phyloP scores from a whole-genome alignment of 2,888 invertebrate genomes.

The Eupithecia subumbrata region DNA sequence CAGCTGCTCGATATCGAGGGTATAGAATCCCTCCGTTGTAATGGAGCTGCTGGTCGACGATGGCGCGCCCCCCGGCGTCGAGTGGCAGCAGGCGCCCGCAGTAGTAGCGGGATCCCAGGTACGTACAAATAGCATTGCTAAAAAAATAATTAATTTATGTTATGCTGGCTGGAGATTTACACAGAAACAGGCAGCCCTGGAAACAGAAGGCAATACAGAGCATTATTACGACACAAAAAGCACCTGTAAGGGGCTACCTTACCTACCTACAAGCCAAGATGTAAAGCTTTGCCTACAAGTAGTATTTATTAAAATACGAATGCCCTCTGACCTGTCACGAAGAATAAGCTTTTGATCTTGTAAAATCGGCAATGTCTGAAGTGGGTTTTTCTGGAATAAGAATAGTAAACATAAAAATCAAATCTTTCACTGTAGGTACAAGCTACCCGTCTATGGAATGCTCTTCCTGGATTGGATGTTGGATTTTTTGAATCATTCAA shows the following conservation, averaged over 20 bases:
- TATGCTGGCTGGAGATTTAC: neutral
- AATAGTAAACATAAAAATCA: slow-evolving; percentile 10
- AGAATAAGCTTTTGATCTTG: slow-evolving; percentile 85
- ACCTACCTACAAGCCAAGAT: too few relatives aligned
- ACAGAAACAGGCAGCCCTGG: neutral
- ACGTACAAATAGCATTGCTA: slow-evolving; percentile 67
- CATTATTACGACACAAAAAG: neutral
- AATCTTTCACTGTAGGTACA: too few relatives aligned
- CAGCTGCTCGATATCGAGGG: slow-evolving; percentile 62
- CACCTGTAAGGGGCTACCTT: neutral
- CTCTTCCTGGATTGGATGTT: too few relatives aligned
- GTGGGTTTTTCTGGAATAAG: slow-evolving; percentile 84
- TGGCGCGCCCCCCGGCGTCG: slow-evolving; percentile 61
- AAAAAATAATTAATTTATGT: slow-evolving; percentile 15
- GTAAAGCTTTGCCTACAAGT: neutral
- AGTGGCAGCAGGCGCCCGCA: slow-evolving; percentile 54
- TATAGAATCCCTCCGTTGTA: slow-evolving; percentile 64
- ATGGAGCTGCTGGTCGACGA: slow-evolving; percentile 61
- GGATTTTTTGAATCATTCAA: too few relatives aligned
- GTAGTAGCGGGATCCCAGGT: slow-evolving; percentile 62
- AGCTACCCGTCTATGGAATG: too few relatives aligned
- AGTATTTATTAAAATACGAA: neutral
- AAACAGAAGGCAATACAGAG: neutral
- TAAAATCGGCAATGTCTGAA: slow-evolving; percentile 86
- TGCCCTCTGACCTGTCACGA: slow-evolving; percentile 81